Conservation (phyloP, 2,113 vertebrate genomes). For the Tympanuchus pallidicinctus region DNA sequence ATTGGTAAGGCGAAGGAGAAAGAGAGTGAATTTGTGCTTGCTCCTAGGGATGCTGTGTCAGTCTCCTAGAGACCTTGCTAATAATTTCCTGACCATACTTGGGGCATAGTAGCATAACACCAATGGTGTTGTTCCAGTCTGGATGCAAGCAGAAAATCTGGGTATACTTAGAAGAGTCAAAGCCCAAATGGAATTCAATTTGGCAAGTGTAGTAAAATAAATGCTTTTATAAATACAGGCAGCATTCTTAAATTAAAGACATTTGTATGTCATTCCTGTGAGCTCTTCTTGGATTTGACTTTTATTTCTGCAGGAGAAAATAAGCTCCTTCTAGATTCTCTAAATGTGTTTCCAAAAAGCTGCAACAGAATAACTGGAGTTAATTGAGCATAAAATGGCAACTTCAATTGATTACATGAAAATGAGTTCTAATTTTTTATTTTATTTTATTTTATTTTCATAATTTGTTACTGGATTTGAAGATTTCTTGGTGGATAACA, state of each 20-base stretch:
- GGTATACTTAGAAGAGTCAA: not conserved
- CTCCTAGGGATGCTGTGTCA: not conserved
- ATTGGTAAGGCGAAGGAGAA: not conserved
- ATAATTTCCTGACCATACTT: not conserved
- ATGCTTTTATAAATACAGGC: not conserved
- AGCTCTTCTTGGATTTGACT: not conserved
- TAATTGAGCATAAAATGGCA: not conserved
- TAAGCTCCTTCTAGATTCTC: not conserved
- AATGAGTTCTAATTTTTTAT: not conserved
- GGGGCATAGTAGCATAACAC: not conserved
- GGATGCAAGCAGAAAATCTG: not conserved
- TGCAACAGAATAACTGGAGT: not conserved
- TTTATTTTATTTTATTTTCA: not conserved
- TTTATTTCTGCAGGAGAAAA: not conserved
- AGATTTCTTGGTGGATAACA: not conserved
- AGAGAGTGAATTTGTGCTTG: fast-evolving
- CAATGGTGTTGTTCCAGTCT: not conserved
- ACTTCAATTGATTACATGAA: slow-evolving; percentile 3
- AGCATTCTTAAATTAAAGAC: not conserved
- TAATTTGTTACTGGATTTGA: not conserved
- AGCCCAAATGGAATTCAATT: not conserved
- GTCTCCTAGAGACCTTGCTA: not conserved
- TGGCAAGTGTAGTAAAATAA: not conserved
- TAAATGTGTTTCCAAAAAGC: not conserved
- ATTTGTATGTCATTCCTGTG: not conserved